Evolutionary conservation across 2,888 invertebrate species (phyloP).

Genomic region (Cheilosia grossa): DNA sequence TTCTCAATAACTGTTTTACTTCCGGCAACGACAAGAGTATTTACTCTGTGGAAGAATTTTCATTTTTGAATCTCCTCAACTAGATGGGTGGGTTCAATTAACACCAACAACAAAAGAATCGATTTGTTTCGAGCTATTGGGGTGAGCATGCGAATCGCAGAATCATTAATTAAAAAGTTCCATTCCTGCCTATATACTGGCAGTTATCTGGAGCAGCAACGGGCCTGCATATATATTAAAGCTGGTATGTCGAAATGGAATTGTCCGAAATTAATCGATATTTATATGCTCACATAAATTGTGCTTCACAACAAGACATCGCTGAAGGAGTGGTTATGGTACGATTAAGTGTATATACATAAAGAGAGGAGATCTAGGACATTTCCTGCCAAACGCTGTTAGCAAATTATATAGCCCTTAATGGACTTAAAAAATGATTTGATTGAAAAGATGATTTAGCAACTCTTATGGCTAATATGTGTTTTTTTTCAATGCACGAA

Average conservation of each 20-base stretch:
- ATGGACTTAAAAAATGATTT: conserved; percentile 25
- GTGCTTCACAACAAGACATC: conserved; percentile 20
- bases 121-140: conserved; percentile 31
- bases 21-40: not conserved
- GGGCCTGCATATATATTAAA: not conserved
- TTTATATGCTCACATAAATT: conserved; percentile 39
- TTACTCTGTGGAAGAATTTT: not conserved
- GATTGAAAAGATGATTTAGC: not conserved
- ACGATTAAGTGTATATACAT: not conserved
- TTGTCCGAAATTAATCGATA: conserved; percentile 47
- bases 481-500: too few species aligned
- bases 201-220: conserved; percentile 25
- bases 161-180: conserved; percentile 48
- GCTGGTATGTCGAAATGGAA: conserved; percentile 32
- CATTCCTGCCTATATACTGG: conserved; percentile 1
- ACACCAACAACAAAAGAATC: not conserved
- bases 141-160: conserved; percentile 12
- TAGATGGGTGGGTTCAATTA: conserved; percentile 21
- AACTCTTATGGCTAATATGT: not conserved
- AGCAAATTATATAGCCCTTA: conserved; percentile 5
- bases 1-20: not conserved
- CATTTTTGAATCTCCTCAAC: not conserved
- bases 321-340: conserved; percentile 27
- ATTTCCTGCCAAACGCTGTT: conserved; percentile 1
- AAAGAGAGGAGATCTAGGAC: conserved; percentile 23